Evolutionary conservation across 2,113 vertebrate genomes (phyloP).

Genomic region (Vidua chalybeata): DNA sequence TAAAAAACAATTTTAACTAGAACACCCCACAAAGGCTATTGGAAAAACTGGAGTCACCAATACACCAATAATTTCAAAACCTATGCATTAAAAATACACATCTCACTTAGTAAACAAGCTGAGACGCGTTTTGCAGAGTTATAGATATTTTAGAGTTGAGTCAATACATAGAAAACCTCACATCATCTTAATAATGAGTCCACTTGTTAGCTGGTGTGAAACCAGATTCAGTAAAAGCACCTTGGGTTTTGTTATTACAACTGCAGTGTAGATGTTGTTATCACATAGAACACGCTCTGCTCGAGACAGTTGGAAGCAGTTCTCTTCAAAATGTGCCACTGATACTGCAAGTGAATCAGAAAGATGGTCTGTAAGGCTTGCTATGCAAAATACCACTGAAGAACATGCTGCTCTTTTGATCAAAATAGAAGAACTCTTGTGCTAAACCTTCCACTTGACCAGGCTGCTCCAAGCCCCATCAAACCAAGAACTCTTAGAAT

Average conservation of each 20-base stretch:
- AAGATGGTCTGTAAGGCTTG: neutral
- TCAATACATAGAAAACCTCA: slow-evolving; percentile 33
- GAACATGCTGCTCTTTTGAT: neutral
- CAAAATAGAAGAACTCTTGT: neutral
- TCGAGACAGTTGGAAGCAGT: neutral
- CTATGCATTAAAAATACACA: neutral
- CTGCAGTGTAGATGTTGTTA: neutral
- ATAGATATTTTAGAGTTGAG: slow-evolving; percentile 21
- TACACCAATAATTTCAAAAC: slow-evolving; percentile 27
- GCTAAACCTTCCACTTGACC: neutral
- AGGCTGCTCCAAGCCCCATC: neutral
- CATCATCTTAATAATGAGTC: neutral
- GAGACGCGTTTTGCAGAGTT: neutral
- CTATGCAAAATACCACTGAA: neutral
- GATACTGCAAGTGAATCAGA: neutral
- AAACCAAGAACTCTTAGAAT: neutral
- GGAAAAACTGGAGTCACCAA: neutral
- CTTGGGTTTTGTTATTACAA: slow-evolving; percentile 19
- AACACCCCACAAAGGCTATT: neutral
- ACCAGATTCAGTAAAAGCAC: neutral
- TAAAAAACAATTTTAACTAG: neutral
- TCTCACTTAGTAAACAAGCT: neutral
- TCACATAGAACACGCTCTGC: neutral
- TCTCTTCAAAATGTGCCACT: neutral
- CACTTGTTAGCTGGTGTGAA: neutral